These are phyloP conservation scores for Cyclina sinensis DNA, from an alignment of 1,140 invertebrate species.

Conservation along the genomic window DNA sequence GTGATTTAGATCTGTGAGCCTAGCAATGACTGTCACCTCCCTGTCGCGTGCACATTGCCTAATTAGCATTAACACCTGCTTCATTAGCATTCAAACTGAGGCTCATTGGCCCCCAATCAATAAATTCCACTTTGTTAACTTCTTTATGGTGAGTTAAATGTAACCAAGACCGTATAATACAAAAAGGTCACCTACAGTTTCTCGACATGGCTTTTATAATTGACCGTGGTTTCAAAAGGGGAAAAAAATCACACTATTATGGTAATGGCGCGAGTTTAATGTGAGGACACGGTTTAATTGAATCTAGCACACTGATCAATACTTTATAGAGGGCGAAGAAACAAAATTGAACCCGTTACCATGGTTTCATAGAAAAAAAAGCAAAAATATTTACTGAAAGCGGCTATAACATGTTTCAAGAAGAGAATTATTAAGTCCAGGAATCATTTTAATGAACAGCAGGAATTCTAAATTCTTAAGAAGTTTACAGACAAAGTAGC, in stretches of 20 bases:
- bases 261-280: conserved; percentile 10
- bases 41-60: not conserved
- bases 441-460: too few species aligned
- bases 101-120: not conserved
- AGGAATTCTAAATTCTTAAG: too few species aligned
- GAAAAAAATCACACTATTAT: conserved; percentile 6
- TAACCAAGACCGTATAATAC: not conserved
- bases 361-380: too few species aligned
- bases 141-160: not conserved
- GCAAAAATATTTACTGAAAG: too few species aligned
- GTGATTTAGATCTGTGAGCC: not conserved
- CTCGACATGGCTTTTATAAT: not conserved
- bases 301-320: not conserved
- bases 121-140: conserved; percentile 14
- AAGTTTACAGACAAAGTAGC: too few species aligned
- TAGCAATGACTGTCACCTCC: not conserved
- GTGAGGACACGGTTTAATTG: not conserved
- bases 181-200: not conserved
- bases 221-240: not conserved
- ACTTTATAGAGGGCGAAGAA: not conserved
- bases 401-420: too few species aligned
- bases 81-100: conserved; percentile 9
- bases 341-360: not conserved
- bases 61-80: conserved; percentile 20
- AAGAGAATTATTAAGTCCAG: too few species aligned